These are phyloP conservation scores for Lophotis ruficrista DNA, from an alignment of 2,113 vertebrate species.

Conservation along the genomic window DNA sequence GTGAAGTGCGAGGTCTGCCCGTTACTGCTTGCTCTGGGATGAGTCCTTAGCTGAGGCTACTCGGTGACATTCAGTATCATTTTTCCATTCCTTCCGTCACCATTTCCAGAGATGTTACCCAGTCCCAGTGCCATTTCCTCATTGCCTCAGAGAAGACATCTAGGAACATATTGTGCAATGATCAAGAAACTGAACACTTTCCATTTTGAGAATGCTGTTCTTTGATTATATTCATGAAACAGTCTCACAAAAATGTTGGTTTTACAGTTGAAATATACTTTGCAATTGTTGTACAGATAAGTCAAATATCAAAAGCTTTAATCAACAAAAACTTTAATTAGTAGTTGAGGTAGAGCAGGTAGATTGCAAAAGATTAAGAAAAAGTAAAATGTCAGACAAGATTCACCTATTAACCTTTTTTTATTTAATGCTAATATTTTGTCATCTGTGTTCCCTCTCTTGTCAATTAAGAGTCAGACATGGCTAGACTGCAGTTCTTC, in stretches of 20 bases:
- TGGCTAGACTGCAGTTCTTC: background rate
- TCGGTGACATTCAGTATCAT: background rate
- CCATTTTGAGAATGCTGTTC: background rate
- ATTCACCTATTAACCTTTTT: background rate
- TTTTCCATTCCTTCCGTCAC: background rate
- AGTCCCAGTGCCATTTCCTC: background rate
- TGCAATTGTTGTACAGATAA: background rate
- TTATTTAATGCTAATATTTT: background rate
- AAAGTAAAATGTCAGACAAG: background rate
- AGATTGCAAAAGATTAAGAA: background rate
- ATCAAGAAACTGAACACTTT: background rate
- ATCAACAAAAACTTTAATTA: background rate
- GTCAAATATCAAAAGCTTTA: background rate
- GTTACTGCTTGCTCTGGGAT: background rate
- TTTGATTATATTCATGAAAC: background rate
- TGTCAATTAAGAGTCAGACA: background rate
- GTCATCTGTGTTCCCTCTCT: background rate
- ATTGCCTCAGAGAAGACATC: background rate
- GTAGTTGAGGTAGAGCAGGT: background rate
- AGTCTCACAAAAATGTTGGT: background rate
- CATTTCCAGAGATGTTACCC: background rate
- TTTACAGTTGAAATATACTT: background rate
- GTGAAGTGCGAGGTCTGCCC: background rate
- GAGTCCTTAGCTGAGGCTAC: background rate
- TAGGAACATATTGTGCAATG: background rate